phyloP scores from a whole-genome alignment of 2,113 vertebrate genomes.

The Oryzias curvinotus region DNA sequence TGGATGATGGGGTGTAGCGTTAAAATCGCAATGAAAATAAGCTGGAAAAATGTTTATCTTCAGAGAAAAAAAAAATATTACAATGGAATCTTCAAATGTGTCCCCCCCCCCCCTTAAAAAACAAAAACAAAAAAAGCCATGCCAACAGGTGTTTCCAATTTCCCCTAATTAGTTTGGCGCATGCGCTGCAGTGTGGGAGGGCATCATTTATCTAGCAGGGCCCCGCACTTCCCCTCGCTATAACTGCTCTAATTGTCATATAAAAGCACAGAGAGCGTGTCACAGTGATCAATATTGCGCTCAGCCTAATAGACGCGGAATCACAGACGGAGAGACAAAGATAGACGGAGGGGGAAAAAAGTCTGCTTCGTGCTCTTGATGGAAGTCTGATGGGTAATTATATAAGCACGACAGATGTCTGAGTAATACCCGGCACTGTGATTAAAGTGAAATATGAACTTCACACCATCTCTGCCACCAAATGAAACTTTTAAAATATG shows the following conservation, averaged over 20 bases:
- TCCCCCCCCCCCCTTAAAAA: not conserved
- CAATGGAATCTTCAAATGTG: conserved; percentile 6
- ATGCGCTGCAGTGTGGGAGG: conserved; percentile 42
- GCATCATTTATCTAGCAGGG: conserved; percentile 38
- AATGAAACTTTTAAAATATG: conserved; percentile 65
- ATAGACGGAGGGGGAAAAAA: conserved; percentile 21
- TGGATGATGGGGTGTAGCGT: too few species aligned
- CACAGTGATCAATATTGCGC: conserved; percentile 65
- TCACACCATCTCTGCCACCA: conserved; percentile 48
- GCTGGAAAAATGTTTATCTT: not conserved
- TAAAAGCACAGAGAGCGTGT: conserved; percentile 55
- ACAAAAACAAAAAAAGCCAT: not conserved
- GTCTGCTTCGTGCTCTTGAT: conserved; percentile 44
- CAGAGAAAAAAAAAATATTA: not conserved
- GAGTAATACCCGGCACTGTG: conserved; percentile 44
- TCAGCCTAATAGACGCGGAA: conserved; percentile 24
- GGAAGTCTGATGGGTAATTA: conserved; percentile 52
- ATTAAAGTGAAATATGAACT: conserved; percentile 64
- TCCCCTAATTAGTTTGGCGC: conserved; percentile 46
- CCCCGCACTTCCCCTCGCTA: conserved; percentile 26
- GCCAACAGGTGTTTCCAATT: conserved; percentile 46
- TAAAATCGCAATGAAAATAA: too few species aligned
- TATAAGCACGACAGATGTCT: conserved; percentile 60
- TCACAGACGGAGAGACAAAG: conserved; percentile 2
- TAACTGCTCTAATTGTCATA: conserved; percentile 57